These are phyloP conservation scores for Silurus glanis DNA, from an alignment of 2,113 vertebrate genomes.

Conservation along the genomic window DNA sequence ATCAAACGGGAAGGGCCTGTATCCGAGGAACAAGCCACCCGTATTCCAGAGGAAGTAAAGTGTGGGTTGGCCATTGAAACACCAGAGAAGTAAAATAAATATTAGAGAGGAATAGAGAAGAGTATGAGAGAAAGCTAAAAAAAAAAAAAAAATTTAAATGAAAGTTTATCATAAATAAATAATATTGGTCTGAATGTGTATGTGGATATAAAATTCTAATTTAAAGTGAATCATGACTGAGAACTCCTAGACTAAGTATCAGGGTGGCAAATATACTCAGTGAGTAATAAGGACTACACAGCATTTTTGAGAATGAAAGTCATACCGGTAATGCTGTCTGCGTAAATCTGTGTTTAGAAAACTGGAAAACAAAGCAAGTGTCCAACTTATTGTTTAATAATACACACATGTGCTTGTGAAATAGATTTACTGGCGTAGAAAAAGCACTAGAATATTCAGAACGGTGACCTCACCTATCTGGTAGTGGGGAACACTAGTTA, in stretches of 20 bases:
- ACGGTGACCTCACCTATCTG: background rate
- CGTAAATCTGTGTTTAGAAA: background rate
- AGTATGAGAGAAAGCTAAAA: background rate
- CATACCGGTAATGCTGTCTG: background rate
- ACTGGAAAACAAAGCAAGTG: background rate
- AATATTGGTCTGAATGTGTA: background rate
- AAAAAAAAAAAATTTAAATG: background rate
- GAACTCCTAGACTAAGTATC: background rate
- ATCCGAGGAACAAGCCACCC: conserved; percentile 62
- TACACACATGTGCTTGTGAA: background rate
- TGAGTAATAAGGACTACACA: background rate
- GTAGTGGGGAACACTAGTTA: background rate
- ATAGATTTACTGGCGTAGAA: background rate
- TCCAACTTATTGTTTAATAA: background rate
- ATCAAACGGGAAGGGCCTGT: conserved; percentile 77
- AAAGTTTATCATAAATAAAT: background rate
- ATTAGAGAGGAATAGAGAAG: conserved; percentile 60
- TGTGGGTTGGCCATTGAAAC: conserved; percentile 66
- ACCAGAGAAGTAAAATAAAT: conserved; percentile 72
- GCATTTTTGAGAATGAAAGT: background rate
- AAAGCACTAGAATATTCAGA: background rate
- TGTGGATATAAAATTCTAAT: conserved; percentile 1
- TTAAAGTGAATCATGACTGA: background rate
- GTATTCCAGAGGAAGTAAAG: conserved; percentile 58
- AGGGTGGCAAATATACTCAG: background rate